Base-by-base conservation (phyloP, 64 coral and sea anemone species). In the Montipora cactus region DNA sequence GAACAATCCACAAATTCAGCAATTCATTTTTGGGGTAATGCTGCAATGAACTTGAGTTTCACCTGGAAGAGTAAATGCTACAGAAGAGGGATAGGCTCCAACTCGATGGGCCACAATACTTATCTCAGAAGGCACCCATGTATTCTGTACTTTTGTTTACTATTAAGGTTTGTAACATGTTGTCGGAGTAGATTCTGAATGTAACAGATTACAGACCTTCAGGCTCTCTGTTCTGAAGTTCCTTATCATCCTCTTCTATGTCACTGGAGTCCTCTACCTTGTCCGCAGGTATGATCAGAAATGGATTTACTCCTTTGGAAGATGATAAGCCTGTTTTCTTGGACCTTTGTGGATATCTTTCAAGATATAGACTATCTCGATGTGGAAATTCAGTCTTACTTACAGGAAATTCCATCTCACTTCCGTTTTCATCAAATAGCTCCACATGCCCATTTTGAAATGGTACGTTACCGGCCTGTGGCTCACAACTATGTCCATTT, bases 381-480 rank as follows among this genome's bases (percentile, higher is more conserved):
- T 90, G 74, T n/a, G 52, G 61, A 11, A 69, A 21, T 16, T 21
- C 88, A 78, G 25, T 57, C 3, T 59, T 73, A 76, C 83, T 79
- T 13, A 50, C 16, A 19, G 69, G 3, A 18, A 79, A 50, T 19
- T 67, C 69, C 21, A 67, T 80, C 3, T 52, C 52, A 16, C 47
- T n/a, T 3, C 88, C 93, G 79, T 90, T 90, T 52, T 77, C 67
- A 59, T 51, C 52, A 76, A 11, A 28, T 62, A 47, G 18, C 16
- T 89, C 58, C 6, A 74, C 46, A 7, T 90, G 72, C 19, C 93
- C 93, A 90, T 94, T 94, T 51, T 2, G 13, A 7, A 90, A 90
- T 44, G 2, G n/a, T 8, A 90, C 13, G 25, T 47, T 76, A 5
- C 52, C 59, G 84, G 84, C n/a, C 5, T 37, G 14, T 15, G 11